Base-by-base conservation (phyloP, 2,113 vertebrate species). In the Cardinalis cardinalis region DNA sequence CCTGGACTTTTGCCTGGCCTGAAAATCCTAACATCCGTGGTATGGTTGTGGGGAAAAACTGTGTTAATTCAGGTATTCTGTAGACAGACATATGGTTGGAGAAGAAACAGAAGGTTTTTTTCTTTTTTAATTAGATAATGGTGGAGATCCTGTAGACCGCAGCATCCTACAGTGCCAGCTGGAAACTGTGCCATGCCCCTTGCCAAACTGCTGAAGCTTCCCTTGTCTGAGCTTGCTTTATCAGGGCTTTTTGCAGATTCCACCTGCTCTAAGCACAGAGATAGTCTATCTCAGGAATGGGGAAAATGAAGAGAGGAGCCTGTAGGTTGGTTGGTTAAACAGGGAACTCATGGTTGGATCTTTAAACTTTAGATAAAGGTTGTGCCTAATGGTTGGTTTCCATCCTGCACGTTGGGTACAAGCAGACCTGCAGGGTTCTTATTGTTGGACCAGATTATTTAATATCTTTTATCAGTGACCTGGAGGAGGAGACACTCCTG, bases 141-240 rank as follows among this genome's bases (percentile, higher is more conserved):
- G 74, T 91, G 43, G 75, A 83, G 55, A 43, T 91, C 52, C 53
- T 84, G 77, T 87, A 82, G 65, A 60, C 82, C 75, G 53, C 73
- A 51, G 56, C 38, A 43, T 69, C 40, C 24, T 59, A 38, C 49
- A 58, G 44, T 81, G 84, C 80, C 77, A 89, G 65, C 73, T 90
- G 89, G 89, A 87, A 94, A 34, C 34, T 65, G 19, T 58, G 73
- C 70, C 0, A 0, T 82, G 74, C 66, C 32, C 18, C 41, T 64
- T 93, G 76, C 70, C 87, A 79, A 65, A 61, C 23, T 78, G 44
- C 74, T 90, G 81, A 90, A 84, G 66, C 63, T 72, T 90, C 41
- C 14, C 20, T 72, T 87, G 40, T 44, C 32, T 80, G 60, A 68
- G n/a, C 56, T 81, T 83, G 43, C 46, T 86, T 84, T 49, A 77